Evolutionary conservation across 2,797 vertebrate genomes (phyloP).

Genomic region (Heteromormyrus szaboi): DNA sequence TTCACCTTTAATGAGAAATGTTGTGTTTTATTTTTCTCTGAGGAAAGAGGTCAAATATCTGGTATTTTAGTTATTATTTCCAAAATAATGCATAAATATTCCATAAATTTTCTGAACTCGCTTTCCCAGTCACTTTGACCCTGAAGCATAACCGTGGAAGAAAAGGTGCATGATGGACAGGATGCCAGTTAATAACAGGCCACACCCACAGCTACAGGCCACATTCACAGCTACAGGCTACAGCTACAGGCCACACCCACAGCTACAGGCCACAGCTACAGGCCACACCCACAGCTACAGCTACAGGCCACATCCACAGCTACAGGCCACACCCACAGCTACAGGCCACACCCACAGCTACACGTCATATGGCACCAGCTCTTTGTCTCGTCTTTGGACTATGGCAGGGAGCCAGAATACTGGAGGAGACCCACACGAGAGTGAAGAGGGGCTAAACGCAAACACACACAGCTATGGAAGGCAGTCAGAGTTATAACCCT

Average conservation of each 20-base stretch:
- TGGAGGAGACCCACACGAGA: not conserved
- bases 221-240: too few relatives aligned
- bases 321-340: too few relatives aligned
- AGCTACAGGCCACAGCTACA: too few relatives aligned
- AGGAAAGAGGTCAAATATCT: not conserved
- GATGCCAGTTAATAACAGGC: not conserved
- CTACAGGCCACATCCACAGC: too few relatives aligned
- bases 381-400: not conserved
- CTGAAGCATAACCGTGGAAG: not conserved
- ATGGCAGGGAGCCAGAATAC: not conserved
- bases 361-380: not conserved
- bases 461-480: not conserved
- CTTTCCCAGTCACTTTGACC: not conserved
- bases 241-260: too few relatives aligned
- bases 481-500: not conserved
- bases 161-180: not conserved
- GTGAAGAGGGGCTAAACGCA: not conserved
- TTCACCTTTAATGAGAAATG: not conserved
- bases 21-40: not conserved
- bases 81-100: not conserved
- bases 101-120: not conserved
- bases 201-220: not conserved
- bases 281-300: too few relatives aligned
- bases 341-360: not conserved
- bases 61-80: not conserved